These are phyloP conservation scores for Tenrec ecaudatus DNA, from an alignment of 2,113 vertebrate genomes.

Conservation along the genomic window DNA sequence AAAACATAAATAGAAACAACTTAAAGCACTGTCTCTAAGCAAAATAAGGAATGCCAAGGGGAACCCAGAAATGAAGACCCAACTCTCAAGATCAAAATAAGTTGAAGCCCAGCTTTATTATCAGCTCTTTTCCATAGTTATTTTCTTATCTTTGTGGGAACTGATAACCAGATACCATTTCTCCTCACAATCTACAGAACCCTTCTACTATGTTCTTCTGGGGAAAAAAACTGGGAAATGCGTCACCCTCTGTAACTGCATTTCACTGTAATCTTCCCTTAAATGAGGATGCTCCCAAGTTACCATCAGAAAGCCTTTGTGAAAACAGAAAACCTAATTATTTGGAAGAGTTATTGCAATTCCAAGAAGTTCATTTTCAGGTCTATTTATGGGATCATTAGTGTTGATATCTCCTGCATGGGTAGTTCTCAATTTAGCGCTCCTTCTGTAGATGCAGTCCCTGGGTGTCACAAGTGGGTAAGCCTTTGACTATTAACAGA, in stretches of 20 bases:
- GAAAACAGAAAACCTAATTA: slow-evolving; percentile 47
- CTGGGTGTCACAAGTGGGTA: neutral
- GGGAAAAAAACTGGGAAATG: slow-evolving; percentile 52
- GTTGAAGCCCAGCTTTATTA: neutral
- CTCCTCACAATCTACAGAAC: neutral
- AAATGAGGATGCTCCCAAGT: slow-evolving; percentile 9
- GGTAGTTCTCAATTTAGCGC: neutral
- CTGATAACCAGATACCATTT: neutral
- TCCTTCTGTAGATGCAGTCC: neutral
- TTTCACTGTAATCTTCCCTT: neutral
- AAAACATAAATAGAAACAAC: neutral
- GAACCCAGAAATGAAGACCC: neutral
- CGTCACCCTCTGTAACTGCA: neutral
- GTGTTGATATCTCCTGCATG: neutral
- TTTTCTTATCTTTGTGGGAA: neutral
- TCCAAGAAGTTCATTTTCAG: slow-evolving; percentile 44
- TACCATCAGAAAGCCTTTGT: slow-evolving; percentile 24
- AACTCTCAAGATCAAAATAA: slow-evolving; percentile 17
- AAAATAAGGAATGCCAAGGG: neutral
- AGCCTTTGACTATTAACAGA: neutral
- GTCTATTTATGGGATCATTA: neutral
- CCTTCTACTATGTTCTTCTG: neutral
- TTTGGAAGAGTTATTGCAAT: slow-evolving; percentile 36
- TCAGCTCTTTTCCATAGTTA: slow-evolving; percentile 19
- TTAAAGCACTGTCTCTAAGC: slow-evolving; percentile 7